Evolutionary conservation across 2,113 vertebrate genomes (phyloP), one percentile per base, ranked within the genome.

Genomic region (Malaclemys terrapin): DNA sequence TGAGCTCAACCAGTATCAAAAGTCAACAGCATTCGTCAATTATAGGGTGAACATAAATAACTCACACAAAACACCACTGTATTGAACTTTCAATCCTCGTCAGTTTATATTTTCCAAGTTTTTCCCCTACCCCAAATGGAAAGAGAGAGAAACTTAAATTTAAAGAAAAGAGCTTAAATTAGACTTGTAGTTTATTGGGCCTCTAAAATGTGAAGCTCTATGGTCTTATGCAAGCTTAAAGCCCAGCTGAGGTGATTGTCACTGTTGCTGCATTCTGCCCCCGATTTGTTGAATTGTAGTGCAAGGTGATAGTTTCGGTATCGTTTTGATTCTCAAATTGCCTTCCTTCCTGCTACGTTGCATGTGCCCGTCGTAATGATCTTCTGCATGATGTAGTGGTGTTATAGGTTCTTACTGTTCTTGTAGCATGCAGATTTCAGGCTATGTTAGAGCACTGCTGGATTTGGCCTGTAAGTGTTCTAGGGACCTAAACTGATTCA

Each of bases 211-310:
- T 76, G 10, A 50, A 31, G 87, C 84, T 59, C 45, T 42, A 5
- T 45, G 81, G 59, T 1, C 82, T 92, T 86, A 29, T 84, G 8
- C 13, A 62, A 62, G 11, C 79, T 88, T 17, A 22, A 80, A 82
- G 17, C 62, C 10, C 9, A 57, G 0, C 83, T 35, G 82, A 72
- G 12, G 2, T 78, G 65, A 10, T 12, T 54, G 35, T 42, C 11
- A 49, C 49, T 11, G 78, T 83, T 45, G 20, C 42, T 84, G 14
- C 42, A 31, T 80, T 93, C 82, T 69, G 22, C 0, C 0, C 14
- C 59, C 50, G 8, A 49, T 72, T 42, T 94, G 84, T 92, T 85
- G 7, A 47, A 57, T 62, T 42, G 3, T 29, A 82, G 8, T 65
- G 82, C 22, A 57, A 57, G 22, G 24, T 57, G 56, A 57, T 9